These are phyloP conservation scores for Eristalinus sepulchralis DNA, from an alignment of 2,888 invertebrate species.

Conservation along the genomic window DNA sequence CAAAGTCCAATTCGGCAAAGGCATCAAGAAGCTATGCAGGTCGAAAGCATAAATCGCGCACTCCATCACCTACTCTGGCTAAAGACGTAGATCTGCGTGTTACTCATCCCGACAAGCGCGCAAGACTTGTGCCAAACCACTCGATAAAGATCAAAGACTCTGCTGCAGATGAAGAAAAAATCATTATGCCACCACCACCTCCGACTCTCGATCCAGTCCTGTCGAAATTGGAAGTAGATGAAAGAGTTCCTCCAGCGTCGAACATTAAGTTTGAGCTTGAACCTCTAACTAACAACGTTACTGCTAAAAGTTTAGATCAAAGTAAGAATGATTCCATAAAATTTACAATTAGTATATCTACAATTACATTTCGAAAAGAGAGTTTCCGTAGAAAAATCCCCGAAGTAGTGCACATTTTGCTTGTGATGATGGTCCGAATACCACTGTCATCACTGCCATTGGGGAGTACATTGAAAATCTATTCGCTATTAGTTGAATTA, in stretches of 20 bases:
- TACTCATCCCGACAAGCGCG: constrained; percentile 65
- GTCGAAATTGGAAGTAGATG: constrained; percentile 36
- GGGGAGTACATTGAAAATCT: constrained; percentile 25
- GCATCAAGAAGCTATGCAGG: constrained; percentile 59
- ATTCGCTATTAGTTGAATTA: constrained; percentile 49
- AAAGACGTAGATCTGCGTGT: constrained; percentile 76
- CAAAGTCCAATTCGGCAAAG: constrained; percentile 68
- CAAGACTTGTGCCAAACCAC: constrained; percentile 23
- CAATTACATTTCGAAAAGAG: constrained; percentile 69
- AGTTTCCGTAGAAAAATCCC: constrained; percentile 66
- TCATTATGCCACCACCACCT: constrained; percentile 58
- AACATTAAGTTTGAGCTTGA: constrained; percentile 41
- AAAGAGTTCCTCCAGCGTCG: constrained; percentile 15
- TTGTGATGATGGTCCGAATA: constrained; percentile 36
- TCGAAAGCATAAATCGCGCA: constrained; percentile 74
- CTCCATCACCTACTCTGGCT: constrained; percentile 75
- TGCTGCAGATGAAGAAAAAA: constrained; percentile 14
- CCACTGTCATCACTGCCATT: constrained; percentile 16
- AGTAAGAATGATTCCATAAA: constrained; percentile 77
- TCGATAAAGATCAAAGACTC: background rate
- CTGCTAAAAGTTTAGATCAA: constrained; percentile 79
- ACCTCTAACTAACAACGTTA: constrained; percentile 53
- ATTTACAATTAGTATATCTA: constrained; percentile 70
- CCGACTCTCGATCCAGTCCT: constrained; percentile 37
- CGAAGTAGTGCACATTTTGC: constrained; percentile 71